Conservation (phyloP, 1,140 invertebrate species). For the Charaxes varanes region DNA sequence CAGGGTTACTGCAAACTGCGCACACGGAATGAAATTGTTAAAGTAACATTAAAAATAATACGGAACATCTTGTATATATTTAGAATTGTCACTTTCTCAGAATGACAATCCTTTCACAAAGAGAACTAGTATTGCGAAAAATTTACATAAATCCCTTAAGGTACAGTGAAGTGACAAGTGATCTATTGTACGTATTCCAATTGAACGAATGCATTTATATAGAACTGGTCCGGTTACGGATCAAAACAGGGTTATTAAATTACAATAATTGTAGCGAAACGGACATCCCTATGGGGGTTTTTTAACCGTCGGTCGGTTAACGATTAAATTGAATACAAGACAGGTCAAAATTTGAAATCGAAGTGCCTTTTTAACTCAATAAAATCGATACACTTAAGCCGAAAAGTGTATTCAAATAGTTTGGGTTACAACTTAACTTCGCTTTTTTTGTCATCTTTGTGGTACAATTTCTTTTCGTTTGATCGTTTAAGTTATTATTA, state of each 20-base stretch:
- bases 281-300: slow-evolving; percentile 20
- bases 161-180: slow-evolving; percentile 50
- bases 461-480: no score
- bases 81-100: not conserved
- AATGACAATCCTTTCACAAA: not conserved
- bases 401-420: not conserved
- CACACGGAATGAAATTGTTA: no score
- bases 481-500: no score
- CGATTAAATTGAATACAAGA: slow-evolving; percentile 5
- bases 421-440: no score
- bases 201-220: slow-evolving; percentile 46
- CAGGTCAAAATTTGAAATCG: not conserved
- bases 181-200: slow-evolving; percentile 59
- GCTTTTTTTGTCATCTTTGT: no score
- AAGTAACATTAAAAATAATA: no score
- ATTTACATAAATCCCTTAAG: slow-evolving; percentile 37
- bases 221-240: slow-evolving; percentile 24
- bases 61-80: not conserved
- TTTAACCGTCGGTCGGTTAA: slow-evolving; percentile 17
- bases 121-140: slow-evolving; percentile 19
- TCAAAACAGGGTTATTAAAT: slow-evolving; percentile 55
- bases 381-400: not conserved
- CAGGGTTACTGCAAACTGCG: no score
- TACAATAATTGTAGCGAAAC: slow-evolving; percentile 51
- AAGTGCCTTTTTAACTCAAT: not conserved